A percentile compares a stretch with the other conserved stretches of the same genome.
These are phyloP conservation scores for Zenarchopterus dispar DNA, from an alignment of 2,797 vertebrate species.

Conservation along the genomic window DNA sequence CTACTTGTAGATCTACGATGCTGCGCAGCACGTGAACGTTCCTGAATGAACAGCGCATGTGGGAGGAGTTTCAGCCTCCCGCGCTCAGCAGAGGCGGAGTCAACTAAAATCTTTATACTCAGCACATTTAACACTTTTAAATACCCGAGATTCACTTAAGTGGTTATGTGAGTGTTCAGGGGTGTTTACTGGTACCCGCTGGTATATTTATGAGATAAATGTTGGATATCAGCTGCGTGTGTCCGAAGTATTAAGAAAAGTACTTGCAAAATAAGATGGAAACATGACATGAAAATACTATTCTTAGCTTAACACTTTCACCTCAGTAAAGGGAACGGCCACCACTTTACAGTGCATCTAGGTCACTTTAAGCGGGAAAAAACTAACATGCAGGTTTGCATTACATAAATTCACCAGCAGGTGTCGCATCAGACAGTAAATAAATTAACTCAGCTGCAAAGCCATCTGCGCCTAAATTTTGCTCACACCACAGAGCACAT, in stretches of 20 bases:
- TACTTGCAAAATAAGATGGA: too few species aligned
- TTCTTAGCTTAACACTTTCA: too few species aligned
- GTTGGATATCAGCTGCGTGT: too few species aligned
- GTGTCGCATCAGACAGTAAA: conserved; percentile 64
- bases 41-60: neutral
- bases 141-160: neutral
- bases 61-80: conserved; percentile 41
- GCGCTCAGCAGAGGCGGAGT: conserved; percentile 32
- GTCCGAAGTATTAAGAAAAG: too few species aligned
- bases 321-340: too few species aligned
- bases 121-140: neutral
- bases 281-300: too few species aligned
- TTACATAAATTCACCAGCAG: conserved; percentile 51
- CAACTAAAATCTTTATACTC: conserved; percentile 5
- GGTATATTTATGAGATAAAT: too few species aligned
- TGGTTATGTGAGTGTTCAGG: too few species aligned
- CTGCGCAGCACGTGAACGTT: neutral
- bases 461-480: neutral
- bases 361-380: conserved; percentile 70
- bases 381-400: conserved; percentile 23
- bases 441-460: conserved; percentile 6
- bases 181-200: too few species aligned
- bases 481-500: neutral
- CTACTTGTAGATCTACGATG: neutral
- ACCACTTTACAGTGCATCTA: conserved; percentile 37